Evolutionary conservation across 2,113 vertebrate species (phyloP).

Genomic region (Eleginops maclovinus): DNA sequence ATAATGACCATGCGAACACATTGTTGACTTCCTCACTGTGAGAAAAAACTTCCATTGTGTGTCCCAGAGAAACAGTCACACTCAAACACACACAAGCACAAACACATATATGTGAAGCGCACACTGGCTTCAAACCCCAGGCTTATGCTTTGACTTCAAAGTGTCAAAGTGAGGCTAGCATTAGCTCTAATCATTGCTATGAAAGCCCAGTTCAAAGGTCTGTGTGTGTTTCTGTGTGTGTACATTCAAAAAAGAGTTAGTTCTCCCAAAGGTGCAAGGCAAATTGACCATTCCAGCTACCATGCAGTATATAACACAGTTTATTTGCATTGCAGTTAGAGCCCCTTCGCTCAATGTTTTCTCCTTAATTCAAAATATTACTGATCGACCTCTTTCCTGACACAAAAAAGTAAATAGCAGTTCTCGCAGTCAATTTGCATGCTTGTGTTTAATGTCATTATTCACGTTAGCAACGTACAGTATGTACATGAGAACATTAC

Average conservation of each 20-base stretch:
- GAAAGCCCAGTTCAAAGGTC: constrained; percentile 68
- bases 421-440: constrained; percentile 66
- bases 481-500: constrained; percentile 61
- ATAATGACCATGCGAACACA: constrained; percentile 58
- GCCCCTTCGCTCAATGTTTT: constrained; percentile 41
- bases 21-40: constrained; percentile 49
- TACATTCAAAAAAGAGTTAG: constrained; percentile 26
- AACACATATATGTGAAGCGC: constrained; percentile 3
- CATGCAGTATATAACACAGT: constrained; percentile 25
- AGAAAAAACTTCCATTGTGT: constrained; percentile 53
- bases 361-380: constrained; percentile 59
- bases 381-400: constrained; percentile 35
- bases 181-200: constrained; percentile 55
- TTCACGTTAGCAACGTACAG: constrained; percentile 49
- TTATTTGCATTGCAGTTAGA: constrained; percentile 52
- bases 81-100: neutral
- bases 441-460: constrained; percentile 50
- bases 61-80: constrained; percentile 23
- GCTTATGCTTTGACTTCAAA: constrained; percentile 64
- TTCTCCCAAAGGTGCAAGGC: constrained; percentile 25
- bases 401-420: constrained; percentile 41
- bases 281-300: constrained; percentile 30
- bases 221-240: constrained; percentile 31
- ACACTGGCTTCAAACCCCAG: constrained; percentile 35
- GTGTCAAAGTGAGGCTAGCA: constrained; percentile 42